Evolutionary conservation across 2,113 vertebrate species (phyloP), one percentile per base, ranked within the genome.

Genomic region (Diphyllodes magnificus): DNA sequence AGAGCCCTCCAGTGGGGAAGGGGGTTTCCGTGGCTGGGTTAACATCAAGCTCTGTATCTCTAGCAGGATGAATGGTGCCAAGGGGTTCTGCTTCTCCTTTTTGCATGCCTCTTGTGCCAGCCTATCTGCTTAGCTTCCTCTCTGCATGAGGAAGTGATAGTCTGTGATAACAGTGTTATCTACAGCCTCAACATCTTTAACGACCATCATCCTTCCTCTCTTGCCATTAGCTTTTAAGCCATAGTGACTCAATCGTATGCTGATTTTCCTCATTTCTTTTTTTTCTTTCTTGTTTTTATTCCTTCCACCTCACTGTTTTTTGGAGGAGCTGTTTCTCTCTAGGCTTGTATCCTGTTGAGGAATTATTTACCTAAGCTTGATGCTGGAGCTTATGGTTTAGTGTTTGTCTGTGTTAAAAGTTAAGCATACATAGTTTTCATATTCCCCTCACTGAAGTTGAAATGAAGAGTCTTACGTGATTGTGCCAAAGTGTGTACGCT

Each of bases 141-240:
- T 82, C 54, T 92, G 89, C 70, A 40, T 64, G 68, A 83, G 93
- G 95, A 96, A 95, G 85, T 80, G 85, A 90, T 82, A 86, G 86
- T 72, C n/a, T 89, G 69, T 7, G 35, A 73, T 87, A 40, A 40
- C 20, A 28, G 31, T n/a, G 47, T 92, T 92, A 85, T 89, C 79
- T 90, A 16, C 88, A 81, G 60, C 76, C 56, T 7, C 2, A 93
- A 72, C 54, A 60, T 75, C 86, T 86, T 81, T 18, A 93, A 70
- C 59, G 84, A 49, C 54, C 33, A n/a, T 81, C 68, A 63, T 93
- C 44, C 90, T 94, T 94, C 75, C 77, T 86, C 39, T 77, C 75
- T 80, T 82, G 76, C 50, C 31, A 9, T 68, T 81, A 56, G 75
- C 56, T 73, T 66, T 70, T 77, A 72, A 94, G 81, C 42, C 15